A percentile compares a stretch with the other conserved stretches of the same genome.
Conservation (phyloP, 1,140 invertebrate species). For the Acromyrmex charruanus region DNA sequence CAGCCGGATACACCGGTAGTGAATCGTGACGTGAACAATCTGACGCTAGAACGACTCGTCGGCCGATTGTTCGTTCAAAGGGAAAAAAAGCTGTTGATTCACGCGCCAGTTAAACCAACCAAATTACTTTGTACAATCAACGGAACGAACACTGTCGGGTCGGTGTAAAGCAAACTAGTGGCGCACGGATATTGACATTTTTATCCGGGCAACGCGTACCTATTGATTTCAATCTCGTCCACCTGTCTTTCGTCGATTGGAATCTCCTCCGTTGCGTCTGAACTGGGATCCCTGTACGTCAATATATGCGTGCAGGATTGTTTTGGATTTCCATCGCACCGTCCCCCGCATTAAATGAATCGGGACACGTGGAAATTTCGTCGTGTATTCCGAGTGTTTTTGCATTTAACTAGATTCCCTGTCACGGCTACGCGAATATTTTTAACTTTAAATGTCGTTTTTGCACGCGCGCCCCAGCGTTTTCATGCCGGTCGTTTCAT, state of each 20-base stretch:
- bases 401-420: slow-evolving; percentile 48
- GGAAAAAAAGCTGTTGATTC: slow-evolving; percentile 74
- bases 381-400: slow-evolving; percentile 38
- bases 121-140: slow-evolving; percentile 78
- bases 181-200: slow-evolving; percentile 76
- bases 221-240: slow-evolving; percentile 71
- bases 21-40: slow-evolving; percentile 71
- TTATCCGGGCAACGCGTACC: slow-evolving; percentile 68
- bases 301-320: slow-evolving; percentile 39
- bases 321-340: slow-evolving; percentile 39
- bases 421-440: slow-evolving; percentile 50
- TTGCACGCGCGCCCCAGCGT: slow-evolving; percentile 27
- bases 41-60: slow-evolving; percentile 63
- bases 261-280: slow-evolving; percentile 32
- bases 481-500: slow-evolving; percentile 50
- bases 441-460: slow-evolving; percentile 53
- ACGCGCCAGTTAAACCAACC: slow-evolving; percentile 76
- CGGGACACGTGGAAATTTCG: slow-evolving; percentile 20
- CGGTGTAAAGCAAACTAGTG: slow-evolving; percentile 74
- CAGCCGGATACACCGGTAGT: slow-evolving; percentile 55
- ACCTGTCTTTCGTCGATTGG: slow-evolving; percentile 65
- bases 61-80: slow-evolving; percentile 67
- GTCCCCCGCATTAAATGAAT: slow-evolving; percentile 33
- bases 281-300: slow-evolving; percentile 40
- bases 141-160: slow-evolving; percentile 59